Evolutionary conservation across 2,888 invertebrate genomes (phyloP).

Genomic region (Tricholauxania praeusta): DNA sequence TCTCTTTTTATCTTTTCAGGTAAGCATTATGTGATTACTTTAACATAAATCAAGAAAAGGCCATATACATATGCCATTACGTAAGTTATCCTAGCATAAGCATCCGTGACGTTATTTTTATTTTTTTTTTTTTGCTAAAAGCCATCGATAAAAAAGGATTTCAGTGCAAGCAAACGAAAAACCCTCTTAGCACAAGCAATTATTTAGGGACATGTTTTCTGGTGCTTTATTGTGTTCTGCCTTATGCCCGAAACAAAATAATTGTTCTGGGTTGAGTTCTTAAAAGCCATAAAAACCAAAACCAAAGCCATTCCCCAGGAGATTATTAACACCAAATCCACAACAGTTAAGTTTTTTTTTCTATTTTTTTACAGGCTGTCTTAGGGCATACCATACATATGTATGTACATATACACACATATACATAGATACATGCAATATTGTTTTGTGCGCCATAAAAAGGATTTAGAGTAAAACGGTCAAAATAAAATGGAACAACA

Average conservation of each 20-base stretch:
- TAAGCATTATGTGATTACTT: slow-evolving; percentile 12
- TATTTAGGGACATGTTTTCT: background rate
- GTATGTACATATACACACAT: too few species aligned
- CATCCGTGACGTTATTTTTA: too few species aligned
- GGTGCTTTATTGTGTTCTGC: background rate
- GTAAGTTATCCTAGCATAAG: too few species aligned
- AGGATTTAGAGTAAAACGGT: slow-evolving; percentile 8
- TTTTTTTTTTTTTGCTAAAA: too few species aligned
- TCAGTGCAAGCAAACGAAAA: too few species aligned
- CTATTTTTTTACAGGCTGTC: slow-evolving; percentile 13
- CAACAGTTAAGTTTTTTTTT: slow-evolving; percentile 30
- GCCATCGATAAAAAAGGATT: too few species aligned
- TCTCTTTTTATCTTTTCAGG: slow-evolving; percentile 16
- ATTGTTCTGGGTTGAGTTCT: background rate
- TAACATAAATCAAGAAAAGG: background rate
- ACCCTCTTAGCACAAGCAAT: background rate
- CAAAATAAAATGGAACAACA: background rate
- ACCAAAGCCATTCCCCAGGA: slow-evolving; percentile 27
- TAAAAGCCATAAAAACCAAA: too few species aligned
- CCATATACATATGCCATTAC: background rate
- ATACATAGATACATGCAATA: too few species aligned
- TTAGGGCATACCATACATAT: background rate
- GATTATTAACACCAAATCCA: slow-evolving; percentile 41
- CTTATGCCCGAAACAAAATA: background rate
- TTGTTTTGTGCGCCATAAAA: slow-evolving; percentile 13